Conservation (phyloP, 2,797 vertebrate species). For the Hozukius guyotensis region DNA sequence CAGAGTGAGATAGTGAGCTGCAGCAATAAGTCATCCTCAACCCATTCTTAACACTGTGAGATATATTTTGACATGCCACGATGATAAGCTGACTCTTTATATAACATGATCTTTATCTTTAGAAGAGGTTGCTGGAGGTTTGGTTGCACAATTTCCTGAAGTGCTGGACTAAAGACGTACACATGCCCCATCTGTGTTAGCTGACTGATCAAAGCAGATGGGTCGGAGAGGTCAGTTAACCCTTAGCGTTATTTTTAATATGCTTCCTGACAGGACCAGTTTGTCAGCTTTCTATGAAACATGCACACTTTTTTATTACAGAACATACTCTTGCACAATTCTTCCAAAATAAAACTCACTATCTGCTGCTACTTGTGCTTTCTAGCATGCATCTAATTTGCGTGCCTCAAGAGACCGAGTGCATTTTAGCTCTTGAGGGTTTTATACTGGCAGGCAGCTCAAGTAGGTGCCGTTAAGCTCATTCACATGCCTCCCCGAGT, state of each 20-base stretch:
- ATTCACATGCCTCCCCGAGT: constrained; percentile 77
- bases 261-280: not conserved
- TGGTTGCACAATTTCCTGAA: constrained; percentile 8
- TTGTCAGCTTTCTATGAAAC: not conserved
- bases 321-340: not conserved
- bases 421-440: constrained; percentile 57
- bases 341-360: not conserved
- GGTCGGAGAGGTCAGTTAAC: constrained; percentile 29
- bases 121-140: not conserved
- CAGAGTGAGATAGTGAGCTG: not conserved
- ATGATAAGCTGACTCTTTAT: not conserved
- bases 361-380: constrained; percentile 10
- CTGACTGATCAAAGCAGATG: constrained; percentile 45
- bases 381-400: constrained; percentile 44
- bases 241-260: constrained; percentile 1
- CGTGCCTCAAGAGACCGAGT: constrained; percentile 28
- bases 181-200: constrained; percentile 27
- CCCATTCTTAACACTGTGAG: not conserved
- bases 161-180: not conserved
- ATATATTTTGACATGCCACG: constrained; percentile 13
- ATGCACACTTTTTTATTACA: not conserved
- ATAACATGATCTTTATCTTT: constrained; percentile 9
- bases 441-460: constrained; percentile 66
- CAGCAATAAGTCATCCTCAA: not conserved
- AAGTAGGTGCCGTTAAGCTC: constrained; percentile 78